A percentile compares a stretch with the other conserved stretches of the same genome.
Evolutionary conservation across 2,888 invertebrate genomes (phyloP).

Genomic region (Andrena bicolor): DNA sequence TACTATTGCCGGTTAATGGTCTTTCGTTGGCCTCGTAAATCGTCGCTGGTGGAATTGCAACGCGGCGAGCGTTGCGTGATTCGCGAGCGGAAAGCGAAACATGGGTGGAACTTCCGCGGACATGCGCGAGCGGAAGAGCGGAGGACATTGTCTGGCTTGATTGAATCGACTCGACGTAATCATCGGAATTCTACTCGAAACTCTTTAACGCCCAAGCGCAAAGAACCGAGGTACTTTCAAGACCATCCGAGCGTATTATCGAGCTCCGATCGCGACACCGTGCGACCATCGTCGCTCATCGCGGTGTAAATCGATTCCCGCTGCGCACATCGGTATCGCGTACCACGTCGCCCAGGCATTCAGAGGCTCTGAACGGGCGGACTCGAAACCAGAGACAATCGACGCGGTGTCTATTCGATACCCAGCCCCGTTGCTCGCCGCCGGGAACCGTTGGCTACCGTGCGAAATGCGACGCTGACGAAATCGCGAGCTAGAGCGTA

Average conservation of each 20-base stretch:
- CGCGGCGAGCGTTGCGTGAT: slow-evolving; percentile 37
- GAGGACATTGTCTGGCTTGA: slow-evolving; percentile 18
- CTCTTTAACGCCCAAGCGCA: background rate
- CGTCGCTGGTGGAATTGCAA: background rate
- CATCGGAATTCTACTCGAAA: slow-evolving; percentile 21
- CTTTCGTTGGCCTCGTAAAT: background rate
- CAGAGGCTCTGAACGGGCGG: background rate
- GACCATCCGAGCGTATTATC: too few relatives aligned
- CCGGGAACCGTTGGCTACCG: background rate
- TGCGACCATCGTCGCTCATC: slow-evolving; percentile 1
- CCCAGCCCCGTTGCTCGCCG: slow-evolving; percentile 12
- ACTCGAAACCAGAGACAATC: slow-evolving; percentile 61
- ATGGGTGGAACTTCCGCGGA: slow-evolving; percentile 61
- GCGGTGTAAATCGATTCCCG: slow-evolving; percentile 49
- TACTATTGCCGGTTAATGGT: background rate
- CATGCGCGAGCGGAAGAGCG: slow-evolving; percentile 46
- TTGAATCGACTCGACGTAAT: background rate
- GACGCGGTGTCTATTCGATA: slow-evolving; percentile 48
- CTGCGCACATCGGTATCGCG: slow-evolving; percentile 44
- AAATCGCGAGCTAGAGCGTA: slow-evolving; percentile 23
- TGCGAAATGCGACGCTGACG: slow-evolving; percentile 48
- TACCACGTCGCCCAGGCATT: background rate
- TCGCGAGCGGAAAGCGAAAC: slow-evolving; percentile 56
- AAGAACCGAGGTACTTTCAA: background rate
- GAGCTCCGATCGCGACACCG: too few relatives aligned